phyloP scores from a whole-genome alignment of 1,140 invertebrate genomes.

The Caenorhabditis latens region DNA sequence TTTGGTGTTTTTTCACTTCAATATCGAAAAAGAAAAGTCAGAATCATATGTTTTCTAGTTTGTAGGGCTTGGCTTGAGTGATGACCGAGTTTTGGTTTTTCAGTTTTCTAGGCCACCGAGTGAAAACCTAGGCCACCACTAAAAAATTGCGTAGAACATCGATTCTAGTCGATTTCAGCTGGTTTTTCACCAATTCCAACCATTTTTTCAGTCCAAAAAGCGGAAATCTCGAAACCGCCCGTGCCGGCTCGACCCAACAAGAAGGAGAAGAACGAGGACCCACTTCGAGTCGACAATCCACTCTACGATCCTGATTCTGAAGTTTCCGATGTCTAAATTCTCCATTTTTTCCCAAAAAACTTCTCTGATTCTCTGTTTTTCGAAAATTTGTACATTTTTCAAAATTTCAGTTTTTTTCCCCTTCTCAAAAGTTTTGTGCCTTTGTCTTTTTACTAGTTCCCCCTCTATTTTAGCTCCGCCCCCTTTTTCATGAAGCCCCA shows the following conservation, averaged over 20 bases:
- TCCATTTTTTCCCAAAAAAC: background rate
- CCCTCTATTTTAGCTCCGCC: background rate
- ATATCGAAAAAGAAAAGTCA: no score
- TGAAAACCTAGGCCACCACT: no score
- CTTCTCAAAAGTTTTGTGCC: conserved; percentile 39
- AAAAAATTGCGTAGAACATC: no score
- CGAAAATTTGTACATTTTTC: background rate
- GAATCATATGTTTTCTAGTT: no score
- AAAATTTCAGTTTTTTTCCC: background rate
- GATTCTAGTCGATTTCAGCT: background rate
- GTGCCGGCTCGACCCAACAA: conserved; percentile 26
- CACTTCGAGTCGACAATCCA: conserved; percentile 51
- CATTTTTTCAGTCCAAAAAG: conserved; percentile 21
- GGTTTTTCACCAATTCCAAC: background rate
- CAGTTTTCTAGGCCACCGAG: no score
- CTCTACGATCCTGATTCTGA: conserved; percentile 49
- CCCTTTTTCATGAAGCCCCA: background rate
- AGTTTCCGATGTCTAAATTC: conserved; percentile 46
- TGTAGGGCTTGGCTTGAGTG: no score
- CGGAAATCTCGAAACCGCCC: conserved; percentile 19
- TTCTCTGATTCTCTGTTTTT: conserved; percentile 17
- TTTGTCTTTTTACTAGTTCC: background rate
- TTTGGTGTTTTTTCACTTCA: no score
- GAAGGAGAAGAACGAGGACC: conserved; percentile 8
- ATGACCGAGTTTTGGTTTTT: no score